Conservation (phyloP, 2,888 invertebrate species). For the Psylliodes chrysocephalus region DNA sequence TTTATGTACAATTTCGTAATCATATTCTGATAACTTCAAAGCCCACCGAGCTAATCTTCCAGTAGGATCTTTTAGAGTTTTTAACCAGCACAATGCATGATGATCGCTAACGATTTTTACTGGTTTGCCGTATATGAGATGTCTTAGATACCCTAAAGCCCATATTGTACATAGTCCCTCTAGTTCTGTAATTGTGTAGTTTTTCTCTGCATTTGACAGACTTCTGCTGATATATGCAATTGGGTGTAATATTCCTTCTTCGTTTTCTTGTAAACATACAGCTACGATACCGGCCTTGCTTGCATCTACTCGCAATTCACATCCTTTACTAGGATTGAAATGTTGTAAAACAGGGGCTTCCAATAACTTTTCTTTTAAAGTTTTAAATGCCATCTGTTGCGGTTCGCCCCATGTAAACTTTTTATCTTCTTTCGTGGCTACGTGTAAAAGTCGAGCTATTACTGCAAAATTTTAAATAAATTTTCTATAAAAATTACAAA, state of each 20-base stretch:
- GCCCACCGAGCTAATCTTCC: too few relatives aligned
- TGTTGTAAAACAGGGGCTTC: neutral
- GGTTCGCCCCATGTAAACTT: constrained; percentile 18
- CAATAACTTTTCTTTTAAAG: too few relatives aligned
- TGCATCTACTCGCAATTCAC: constrained; percentile 33
- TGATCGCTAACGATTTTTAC: constrained; percentile 35
- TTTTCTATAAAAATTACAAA: constrained; percentile 32
- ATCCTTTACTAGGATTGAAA: constrained; percentile 27
- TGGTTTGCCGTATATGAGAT: constrained; percentile 8
- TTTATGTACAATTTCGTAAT: constrained; percentile 28
- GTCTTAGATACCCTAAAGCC: constrained; percentile 12
- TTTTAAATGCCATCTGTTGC: constrained; percentile 18
- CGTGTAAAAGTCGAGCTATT: constrained; percentile 29
- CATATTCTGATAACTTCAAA: constrained; percentile 27
- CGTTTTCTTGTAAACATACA: constrained; percentile 38
- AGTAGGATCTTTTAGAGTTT: constrained; percentile 26
- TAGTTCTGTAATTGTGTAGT: constrained; percentile 35
- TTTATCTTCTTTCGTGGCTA: constrained; percentile 20
- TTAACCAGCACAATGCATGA: constrained; percentile 29
- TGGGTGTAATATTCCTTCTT: neutral
- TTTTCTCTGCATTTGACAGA: constrained; percentile 30
- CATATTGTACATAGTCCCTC: constrained; percentile 25
- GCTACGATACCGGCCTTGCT: constrained; percentile 34
- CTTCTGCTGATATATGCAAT: constrained; percentile 36
- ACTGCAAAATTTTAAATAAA: constrained; percentile 28